phyloP scores from a whole-genome alignment of 2,888 invertebrate species.

The Anoplius nigerrimus region DNA sequence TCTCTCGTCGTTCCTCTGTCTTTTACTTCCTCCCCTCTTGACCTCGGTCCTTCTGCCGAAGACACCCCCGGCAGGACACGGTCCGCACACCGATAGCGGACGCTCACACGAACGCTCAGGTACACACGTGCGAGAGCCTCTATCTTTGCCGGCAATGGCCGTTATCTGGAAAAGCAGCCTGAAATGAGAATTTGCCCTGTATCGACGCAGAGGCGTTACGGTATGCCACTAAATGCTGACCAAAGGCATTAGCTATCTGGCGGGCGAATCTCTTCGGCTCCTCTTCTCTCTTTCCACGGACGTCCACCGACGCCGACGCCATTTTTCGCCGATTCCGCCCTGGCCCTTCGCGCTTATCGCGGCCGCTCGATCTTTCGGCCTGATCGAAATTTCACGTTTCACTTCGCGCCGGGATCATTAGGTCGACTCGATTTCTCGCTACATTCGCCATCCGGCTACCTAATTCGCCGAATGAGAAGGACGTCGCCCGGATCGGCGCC shows the following conservation, averaged over 20 bases:
- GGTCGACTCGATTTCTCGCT: no score
- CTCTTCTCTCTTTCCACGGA: conserved; percentile 21
- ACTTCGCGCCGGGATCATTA: no score
- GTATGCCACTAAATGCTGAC: conserved; percentile 61
- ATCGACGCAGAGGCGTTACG: conserved; percentile 44
- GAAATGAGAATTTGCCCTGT: conserved; percentile 63
- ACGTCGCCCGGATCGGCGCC: no score
- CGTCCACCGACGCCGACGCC: conserved; percentile 19
- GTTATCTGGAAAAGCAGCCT: conserved; percentile 64
- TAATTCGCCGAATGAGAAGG: no score
- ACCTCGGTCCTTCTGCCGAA: conserved; percentile 36
- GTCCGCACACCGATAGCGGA: neutral
- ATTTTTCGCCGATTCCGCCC: conserved; percentile 17
- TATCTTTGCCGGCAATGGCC: conserved; percentile 60
- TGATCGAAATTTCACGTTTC: neutral
- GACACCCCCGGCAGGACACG: conserved; percentile 43
- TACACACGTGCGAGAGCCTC: conserved; percentile 45
- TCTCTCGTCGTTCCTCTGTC: conserved; percentile 23
- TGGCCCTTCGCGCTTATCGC: conserved; percentile 7
- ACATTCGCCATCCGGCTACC: no score
- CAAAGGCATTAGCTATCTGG: conserved; percentile 58
- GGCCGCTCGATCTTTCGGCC: conserved; percentile 2
- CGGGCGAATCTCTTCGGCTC: conserved; percentile 33
- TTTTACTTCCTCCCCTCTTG: conserved; percentile 37
- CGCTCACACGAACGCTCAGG: conserved; percentile 26